Evolutionary conservation across 2,888 invertebrate genomes (phyloP), one percentile per base, ranked within the genome.

Genomic region (Abscondita cerata): DNA sequence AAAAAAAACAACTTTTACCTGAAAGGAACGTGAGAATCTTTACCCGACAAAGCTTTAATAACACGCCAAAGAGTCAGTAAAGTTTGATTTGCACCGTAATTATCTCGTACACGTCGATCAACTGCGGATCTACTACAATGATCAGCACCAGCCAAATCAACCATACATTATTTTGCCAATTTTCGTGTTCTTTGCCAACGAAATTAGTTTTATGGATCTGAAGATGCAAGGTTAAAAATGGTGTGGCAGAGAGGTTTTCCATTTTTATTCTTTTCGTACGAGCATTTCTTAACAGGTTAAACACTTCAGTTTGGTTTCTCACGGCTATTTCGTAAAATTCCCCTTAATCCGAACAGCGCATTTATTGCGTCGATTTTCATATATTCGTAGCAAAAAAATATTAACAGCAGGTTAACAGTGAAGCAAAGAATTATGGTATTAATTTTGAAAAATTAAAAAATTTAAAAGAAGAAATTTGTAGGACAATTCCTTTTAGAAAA

Each of bases 81-180:
- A 9, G 94, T 94, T 80, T 96, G 96, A 82, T 99, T 99, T 68
- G 99, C 98, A 75, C 92, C 97, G 0, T 95, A 96, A 3, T 98
- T 96, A 82, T 99, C 98, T 6, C 96, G 82, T 0, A 96, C 96
- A 5, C 86, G 73, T 75, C 91, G 92, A 73, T 98, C 97, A 38
- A 88, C 85, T 0, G 96, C 95, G 0, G 97, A 96, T 72, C 95
- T 89, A 11, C 93, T 93, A 69, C 98, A 94, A 81, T 97, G 97
- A 82, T 99, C 98, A 57, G 95, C 96, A 0, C 98, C 98, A 0
- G 98, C 98, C 73, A 99, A 83, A 83, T 99, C 99, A 0, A 98
- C 98, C 67, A 99, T 83, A 83, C 98, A 95, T 12, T 99, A 84
- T 78, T 98, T 99, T 0, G 98, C 98, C 48, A 92, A 94, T 82